phyloP scores from a whole-genome alignment of 2,888 invertebrate species.

The Anaspis maculata region DNA sequence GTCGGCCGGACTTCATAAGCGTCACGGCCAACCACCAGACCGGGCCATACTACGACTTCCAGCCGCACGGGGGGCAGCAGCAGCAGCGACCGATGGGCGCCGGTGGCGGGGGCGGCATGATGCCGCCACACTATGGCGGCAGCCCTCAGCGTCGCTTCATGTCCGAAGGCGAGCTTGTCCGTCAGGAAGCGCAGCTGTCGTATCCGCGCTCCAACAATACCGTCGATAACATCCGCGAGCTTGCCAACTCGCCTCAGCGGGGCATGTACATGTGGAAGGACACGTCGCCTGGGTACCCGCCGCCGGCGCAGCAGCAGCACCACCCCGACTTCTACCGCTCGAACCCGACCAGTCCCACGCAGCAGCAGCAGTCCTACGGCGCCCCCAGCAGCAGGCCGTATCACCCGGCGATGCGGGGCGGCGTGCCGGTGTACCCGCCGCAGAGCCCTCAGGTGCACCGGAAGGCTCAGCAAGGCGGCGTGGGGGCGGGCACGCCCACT shows the following conservation, averaged over 20 bases:
- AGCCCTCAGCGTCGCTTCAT: constrained; percentile 51
- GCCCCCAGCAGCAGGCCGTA: constrained; percentile 52
- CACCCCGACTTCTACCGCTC: constrained; percentile 50
- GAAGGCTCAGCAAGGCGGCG: constrained; percentile 40
- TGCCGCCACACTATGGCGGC: constrained; percentile 25
- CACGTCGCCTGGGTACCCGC: constrained; percentile 57
- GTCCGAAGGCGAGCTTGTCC: constrained; percentile 72
- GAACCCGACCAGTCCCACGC: constrained; percentile 67
- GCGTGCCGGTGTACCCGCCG: constrained; percentile 60
- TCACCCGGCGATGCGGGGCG: constrained; percentile 57
- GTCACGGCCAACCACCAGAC: constrained; percentile 43
- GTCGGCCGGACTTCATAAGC: constrained; percentile 81
- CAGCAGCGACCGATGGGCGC: constrained; percentile 22
- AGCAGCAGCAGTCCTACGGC: constrained; percentile 27
- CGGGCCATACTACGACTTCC: constrained; percentile 37
- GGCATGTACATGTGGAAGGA: constrained; percentile 75
- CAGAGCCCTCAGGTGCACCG: constrained; percentile 51
- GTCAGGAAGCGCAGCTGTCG: constrained; percentile 55
- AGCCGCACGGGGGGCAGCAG: constrained; percentile 28
- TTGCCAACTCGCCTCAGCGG: constrained; percentile 81
- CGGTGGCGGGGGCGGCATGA: no score
- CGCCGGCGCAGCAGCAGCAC: constrained; percentile 40
- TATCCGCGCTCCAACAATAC: constrained; percentile 66
- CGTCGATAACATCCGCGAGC: constrained; percentile 79
- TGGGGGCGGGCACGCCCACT: constrained; percentile 29